Base-by-base conservation (phyloP, 2,113 vertebrate species). In the Seriola rivoliana region DNA sequence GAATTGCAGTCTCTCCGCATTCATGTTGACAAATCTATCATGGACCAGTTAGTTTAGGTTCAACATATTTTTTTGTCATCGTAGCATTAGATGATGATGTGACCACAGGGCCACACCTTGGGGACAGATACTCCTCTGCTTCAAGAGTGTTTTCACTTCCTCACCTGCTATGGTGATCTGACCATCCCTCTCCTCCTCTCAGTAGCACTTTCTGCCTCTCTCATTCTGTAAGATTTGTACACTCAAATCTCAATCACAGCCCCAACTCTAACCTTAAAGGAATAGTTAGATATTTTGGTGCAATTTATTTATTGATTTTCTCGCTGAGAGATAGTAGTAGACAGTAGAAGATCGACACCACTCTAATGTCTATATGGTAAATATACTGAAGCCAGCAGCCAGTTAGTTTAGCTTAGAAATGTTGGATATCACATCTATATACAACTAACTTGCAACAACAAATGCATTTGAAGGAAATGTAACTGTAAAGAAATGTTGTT, bases 21-120 rank as follows among this genome's bases (percentile, higher is more conserved):
- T 48, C 14, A 48, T 48, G 44, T 46, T 46, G 44, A 46, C 44
- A 46, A 46, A 46, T 46, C 13, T 14, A 46, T 46, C 4, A 48
- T 14, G 5, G 46, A 4, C 14, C 14, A 17, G 46, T 48, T 17
- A 5, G 14, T 48, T 48, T 8, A 13, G 9, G 69, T 72, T 29
- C 29, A 29, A 29, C 29, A 29, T 25, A 29, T 25, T 52, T 25
- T 48, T 9, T 46, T 70, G 21, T 65, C 7, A 23, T 17, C 9
- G 58, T 46, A 17, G 21, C 17, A 3, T 38, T 44, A n/a, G 16
- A 77, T 81, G 58, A 85, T 88, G 68, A 80, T 73, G 78, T 84
- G 81, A 79, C 55, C 34, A 52, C 42, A 25, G 60, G 75, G 72
- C 70, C 58, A 50, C 81, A 76, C 76, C 71, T 76, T 57, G 13